phyloP scores from a whole-genome alignment of 2,888 invertebrate species.

The Ctena decussata region DNA sequence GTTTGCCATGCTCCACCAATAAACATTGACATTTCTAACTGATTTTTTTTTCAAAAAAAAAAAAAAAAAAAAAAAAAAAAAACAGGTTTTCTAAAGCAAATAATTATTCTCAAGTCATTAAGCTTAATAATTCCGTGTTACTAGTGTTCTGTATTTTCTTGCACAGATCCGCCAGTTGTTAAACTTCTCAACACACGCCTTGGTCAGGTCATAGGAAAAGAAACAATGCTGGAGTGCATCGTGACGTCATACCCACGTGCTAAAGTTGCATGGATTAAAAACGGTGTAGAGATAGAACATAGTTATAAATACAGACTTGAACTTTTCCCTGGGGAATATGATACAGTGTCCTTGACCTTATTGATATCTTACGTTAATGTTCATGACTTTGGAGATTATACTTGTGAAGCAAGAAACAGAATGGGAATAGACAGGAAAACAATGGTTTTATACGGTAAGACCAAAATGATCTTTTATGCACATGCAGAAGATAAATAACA shows the following conservation, averaged over 20 bases:
- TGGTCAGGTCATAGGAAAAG: conserved; percentile 79
- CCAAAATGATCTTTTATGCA: too few relatives aligned
- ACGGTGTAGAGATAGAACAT: conserved; percentile 67
- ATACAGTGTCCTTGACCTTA: conserved; percentile 69
- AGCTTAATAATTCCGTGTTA: too few relatives aligned
- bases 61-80: too few relatives aligned
- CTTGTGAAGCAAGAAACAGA: conserved; percentile 72
- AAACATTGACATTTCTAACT: too few relatives aligned
- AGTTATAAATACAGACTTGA: conserved; percentile 69
- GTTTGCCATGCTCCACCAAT: too few relatives aligned
- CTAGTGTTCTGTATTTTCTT: too few relatives aligned
- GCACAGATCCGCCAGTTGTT: conserved; percentile 81
- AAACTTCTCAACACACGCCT: conserved; percentile 77
- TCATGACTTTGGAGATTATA: conserved; percentile 74
- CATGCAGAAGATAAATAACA: too few relatives aligned
- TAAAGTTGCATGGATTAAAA: conserved; percentile 76
- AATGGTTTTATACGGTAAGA: conserved; percentile 76
- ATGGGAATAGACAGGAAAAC: conserved; percentile 65
- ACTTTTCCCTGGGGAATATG: conserved; percentile 69
- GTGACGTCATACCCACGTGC: conserved; percentile 81
- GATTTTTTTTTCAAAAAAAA: too few relatives aligned
- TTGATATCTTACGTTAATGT: conserved; percentile 66
- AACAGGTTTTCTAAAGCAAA: too few relatives aligned
- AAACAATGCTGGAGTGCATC: conserved; percentile 82
- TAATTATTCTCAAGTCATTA: too few relatives aligned